phyloP scores from a whole-genome alignment of 2,113 vertebrate species.

The Mus musculus region DNA sequence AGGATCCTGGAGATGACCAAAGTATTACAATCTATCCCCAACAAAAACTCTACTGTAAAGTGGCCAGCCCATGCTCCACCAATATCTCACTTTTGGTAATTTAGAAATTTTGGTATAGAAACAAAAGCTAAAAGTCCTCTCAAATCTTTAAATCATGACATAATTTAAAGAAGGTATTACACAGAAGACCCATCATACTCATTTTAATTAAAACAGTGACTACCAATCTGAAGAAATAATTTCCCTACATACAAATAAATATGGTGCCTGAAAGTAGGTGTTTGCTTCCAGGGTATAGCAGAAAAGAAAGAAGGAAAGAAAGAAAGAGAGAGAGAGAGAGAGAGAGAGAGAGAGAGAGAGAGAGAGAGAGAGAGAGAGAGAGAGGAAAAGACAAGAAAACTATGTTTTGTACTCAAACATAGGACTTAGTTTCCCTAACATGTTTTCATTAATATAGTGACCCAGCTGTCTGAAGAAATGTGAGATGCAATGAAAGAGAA shows the following conservation, averaged over 20 bases:
- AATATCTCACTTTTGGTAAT: neutral
- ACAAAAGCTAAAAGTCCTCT: neutral
- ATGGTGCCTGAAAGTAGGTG: neutral
- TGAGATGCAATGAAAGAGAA: too few species aligned
- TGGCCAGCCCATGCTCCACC: neutral
- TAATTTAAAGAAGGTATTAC: neutral
- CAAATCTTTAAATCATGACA: neutral
- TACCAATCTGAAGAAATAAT: neutral
- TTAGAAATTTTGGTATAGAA: neutral
- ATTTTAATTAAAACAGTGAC: neutral
- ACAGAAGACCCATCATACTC: neutral
- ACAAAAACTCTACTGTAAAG: neutral
- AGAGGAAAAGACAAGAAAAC: too few species aligned
- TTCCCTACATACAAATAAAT: neutral
- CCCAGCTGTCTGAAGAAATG: neutral
- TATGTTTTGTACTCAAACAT: neutral
- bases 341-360: too few species aligned
- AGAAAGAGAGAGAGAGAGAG: fast-evolving
- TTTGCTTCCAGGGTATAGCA: neutral
- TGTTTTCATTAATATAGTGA: neutral
- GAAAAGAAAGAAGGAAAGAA: neutral
- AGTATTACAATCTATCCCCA: neutral
- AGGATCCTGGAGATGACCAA: neutral
- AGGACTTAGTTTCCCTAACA: fast-evolving
- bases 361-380: too few species aligned